Conservation (phyloP, 2,888 invertebrate species). For the Xylota sylvarum region DNA sequence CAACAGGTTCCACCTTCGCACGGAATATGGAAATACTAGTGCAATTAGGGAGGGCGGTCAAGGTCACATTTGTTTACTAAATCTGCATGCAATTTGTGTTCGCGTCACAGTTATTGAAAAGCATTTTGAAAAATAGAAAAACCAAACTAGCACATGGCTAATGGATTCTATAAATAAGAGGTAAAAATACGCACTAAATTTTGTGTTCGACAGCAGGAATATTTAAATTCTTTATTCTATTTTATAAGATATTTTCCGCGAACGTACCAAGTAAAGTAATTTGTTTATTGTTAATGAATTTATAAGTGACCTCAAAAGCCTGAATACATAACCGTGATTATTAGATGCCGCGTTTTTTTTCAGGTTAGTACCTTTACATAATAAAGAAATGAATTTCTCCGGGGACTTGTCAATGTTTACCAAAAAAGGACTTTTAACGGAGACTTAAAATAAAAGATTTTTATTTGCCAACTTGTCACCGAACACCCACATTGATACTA, state of each 20-base stretch:
- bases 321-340: constrained; percentile 28
- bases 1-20: constrained; percentile 49
- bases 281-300: constrained; percentile 24
- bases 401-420: constrained; percentile 13
- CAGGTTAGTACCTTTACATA: background rate
- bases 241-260: background rate
- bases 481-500: background rate
- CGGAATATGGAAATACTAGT: constrained; percentile 1
- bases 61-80: constrained; percentile 72
- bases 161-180: constrained; percentile 65
- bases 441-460: background rate
- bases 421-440: constrained; percentile 3
- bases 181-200: constrained; percentile 43
- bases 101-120: constrained; percentile 17
- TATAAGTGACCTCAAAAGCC: constrained; percentile 12
- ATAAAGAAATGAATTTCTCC: background rate
- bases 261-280: background rate
- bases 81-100: constrained; percentile 52
- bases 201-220: constrained; percentile 27
- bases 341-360: background rate
- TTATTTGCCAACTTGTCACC: constrained; percentile 5
- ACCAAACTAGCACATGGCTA: constrained; percentile 33
- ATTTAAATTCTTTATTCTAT: constrained; percentile 8
- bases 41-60: constrained; percentile 43
- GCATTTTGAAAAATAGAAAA: constrained; percentile 2